phyloP scores from a whole-genome alignment of 2,888 invertebrate species.

The Phymatocera aterrima region DNA sequence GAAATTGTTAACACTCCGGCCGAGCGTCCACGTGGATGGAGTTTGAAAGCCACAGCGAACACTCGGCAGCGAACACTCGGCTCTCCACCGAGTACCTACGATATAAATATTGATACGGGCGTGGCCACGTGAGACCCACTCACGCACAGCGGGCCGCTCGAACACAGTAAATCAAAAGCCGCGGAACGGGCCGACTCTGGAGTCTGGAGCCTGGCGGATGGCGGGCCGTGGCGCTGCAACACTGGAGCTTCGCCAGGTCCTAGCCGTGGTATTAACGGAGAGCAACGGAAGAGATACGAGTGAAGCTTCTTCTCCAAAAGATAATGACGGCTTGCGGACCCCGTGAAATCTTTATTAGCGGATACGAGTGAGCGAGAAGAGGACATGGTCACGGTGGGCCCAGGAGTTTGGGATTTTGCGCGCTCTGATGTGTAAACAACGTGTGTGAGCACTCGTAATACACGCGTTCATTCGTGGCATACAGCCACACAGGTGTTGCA shows the following conservation, averaged over 20 bases:
- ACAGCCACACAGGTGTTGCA: background rate
- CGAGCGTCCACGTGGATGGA: slow-evolving; percentile 19
- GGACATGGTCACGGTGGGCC: background rate
- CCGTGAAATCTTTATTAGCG: slow-evolving; percentile 48
- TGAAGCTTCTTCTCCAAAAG: slow-evolving; percentile 21
- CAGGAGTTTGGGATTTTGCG: slow-evolving; percentile 21
- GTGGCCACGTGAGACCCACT: slow-evolving; percentile 47
- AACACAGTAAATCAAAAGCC: slow-evolving; percentile 59
- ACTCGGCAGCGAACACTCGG: no score
- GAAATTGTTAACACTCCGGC: background rate
- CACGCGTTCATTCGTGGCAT: background rate
- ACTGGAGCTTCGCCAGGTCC: slow-evolving; percentile 10
- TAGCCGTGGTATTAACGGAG: background rate
- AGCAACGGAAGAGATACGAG: slow-evolving; percentile 18
- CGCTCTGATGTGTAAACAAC: background rate
- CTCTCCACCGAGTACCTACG: slow-evolving; percentile 39
- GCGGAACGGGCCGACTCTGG: slow-evolving; percentile 33
- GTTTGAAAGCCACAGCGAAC: slow-evolving; percentile 12
- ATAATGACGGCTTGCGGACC: slow-evolving; percentile 44
- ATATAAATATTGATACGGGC: slow-evolving; percentile 48
- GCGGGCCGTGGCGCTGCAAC: slow-evolving; percentile 12
- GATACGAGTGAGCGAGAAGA: slow-evolving; percentile 18
- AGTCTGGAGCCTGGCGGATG: slow-evolving; percentile 23
- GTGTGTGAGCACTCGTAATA: background rate
- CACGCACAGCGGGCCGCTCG: slow-evolving; percentile 49